phyloP scores from a whole-genome alignment of 2,113 vertebrate species.

The Odocoileus hemionus region DNA sequence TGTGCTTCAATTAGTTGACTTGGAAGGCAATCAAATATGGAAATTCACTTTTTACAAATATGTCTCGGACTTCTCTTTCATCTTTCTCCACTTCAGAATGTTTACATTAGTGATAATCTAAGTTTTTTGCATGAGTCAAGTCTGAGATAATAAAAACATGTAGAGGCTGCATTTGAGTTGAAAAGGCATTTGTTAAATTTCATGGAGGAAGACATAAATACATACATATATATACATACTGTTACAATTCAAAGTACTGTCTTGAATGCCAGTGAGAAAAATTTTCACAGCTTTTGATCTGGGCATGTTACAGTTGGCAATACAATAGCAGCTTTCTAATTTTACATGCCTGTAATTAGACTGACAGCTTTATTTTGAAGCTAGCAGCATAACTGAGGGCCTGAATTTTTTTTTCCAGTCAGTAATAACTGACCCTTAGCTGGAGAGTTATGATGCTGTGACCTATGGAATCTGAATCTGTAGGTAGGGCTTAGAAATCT shows the following conservation, averaged over 20 bases:
- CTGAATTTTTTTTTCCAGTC: background rate
- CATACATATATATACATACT: background rate
- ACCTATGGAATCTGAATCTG: background rate
- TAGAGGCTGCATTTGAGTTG: background rate
- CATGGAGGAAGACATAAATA: background rate
- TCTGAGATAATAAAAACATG: background rate
- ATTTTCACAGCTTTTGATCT: slow-evolving; percentile 6
- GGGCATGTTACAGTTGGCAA: background rate
- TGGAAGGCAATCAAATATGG: background rate
- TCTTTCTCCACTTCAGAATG: background rate
- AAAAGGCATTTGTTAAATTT: slow-evolving; percentile 35
- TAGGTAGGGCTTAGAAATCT: background rate
- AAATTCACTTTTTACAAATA: background rate
- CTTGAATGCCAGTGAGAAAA: background rate
- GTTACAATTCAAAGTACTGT: background rate
- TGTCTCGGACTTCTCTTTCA: background rate
- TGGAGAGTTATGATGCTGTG: background rate
- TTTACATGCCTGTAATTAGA: slow-evolving; percentile 21
- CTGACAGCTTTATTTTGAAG: slow-evolving; percentile 1
- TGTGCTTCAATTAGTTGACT: background rate
- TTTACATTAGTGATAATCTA: background rate
- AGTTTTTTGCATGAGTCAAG: background rate
- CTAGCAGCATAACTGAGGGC: background rate
- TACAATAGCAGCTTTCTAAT: background rate
- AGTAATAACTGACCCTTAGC: background rate